Evolutionary conservation across 1,140 invertebrate species (phyloP).

Genomic region (Bradynema listronoti): DNA sequence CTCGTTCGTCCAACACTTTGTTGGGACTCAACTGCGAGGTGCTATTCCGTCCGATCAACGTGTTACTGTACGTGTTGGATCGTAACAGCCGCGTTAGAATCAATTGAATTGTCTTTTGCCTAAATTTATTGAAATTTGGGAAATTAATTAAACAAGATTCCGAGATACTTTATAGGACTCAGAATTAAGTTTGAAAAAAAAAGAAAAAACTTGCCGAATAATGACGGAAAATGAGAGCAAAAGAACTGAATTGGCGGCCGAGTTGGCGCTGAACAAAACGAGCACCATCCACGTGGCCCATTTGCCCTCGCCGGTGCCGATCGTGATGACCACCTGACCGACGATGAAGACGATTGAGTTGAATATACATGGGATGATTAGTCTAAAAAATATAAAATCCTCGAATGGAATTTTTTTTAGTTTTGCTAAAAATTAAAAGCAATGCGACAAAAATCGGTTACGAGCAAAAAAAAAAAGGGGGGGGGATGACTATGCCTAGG

Average conservation of each 20-base stretch:
- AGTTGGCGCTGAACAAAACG: conserved; percentile 44
- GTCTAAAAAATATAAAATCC: conserved; percentile 26
- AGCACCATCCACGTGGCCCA: conserved; percentile 51
- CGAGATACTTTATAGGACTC: neutral
- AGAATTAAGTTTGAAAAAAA: neutral
- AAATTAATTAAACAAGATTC: neutral
- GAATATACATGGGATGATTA: conserved; percentile 49
- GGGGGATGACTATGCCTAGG: no score
- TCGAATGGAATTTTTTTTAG: no score
- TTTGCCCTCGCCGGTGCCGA: conserved; percentile 50
- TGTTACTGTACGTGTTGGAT: conserved; percentile 1
- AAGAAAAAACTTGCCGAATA: conserved; percentile 28
- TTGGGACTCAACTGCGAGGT: no score
- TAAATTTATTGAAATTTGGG: neutral
- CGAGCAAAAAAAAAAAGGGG: no score
- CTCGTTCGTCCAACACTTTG: neutral
- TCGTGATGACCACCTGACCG: conserved; percentile 44
- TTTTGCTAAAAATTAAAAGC: no score
- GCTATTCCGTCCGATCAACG: neutral
- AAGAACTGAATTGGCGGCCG: conserved; percentile 48
- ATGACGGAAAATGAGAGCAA: conserved; percentile 41
- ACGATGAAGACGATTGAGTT: conserved; percentile 49
- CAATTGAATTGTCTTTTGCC: conserved; percentile 6
- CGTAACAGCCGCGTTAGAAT: neutral
- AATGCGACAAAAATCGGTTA: no score